phyloP scores from a whole-genome alignment of 2,797 vertebrate species.

The Sebastes dallii region DNA sequence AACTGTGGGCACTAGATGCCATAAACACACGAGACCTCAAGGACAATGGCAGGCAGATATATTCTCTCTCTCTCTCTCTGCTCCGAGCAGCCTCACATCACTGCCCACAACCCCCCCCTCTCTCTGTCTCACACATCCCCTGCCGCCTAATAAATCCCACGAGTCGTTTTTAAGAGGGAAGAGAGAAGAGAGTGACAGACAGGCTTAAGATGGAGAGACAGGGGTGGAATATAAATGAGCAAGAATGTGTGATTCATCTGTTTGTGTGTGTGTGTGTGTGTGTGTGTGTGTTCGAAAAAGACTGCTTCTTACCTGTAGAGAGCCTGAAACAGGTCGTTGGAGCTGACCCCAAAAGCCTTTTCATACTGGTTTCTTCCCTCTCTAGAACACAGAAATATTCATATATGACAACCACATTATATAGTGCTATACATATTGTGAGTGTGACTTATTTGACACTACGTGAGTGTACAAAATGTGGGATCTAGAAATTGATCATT shows the following conservation, averaged over 20 bases:
- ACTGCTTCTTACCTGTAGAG: constrained; percentile 87
- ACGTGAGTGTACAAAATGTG: neutral
- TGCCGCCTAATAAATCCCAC: constrained; percentile 56
- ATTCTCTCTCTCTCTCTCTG: constrained; percentile 4
- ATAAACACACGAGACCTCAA: constrained; percentile 62
- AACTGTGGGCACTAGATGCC: constrained; percentile 51
- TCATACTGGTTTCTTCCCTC: constrained; percentile 90
- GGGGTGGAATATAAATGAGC: constrained; percentile 51
- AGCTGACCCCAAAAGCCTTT: constrained; percentile 84
- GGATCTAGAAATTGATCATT: neutral
- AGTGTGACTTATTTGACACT: neutral
- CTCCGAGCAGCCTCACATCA: constrained; percentile 50
- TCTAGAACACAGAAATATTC: constrained; percentile 68
- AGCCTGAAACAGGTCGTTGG: constrained; percentile 86
- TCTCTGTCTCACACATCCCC: constrained; percentile 5
- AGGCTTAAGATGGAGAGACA: constrained; percentile 38
- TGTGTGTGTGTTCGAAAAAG: neutral
- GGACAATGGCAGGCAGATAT: constrained; percentile 51
- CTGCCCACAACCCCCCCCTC: neutral
- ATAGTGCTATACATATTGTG: neutral
- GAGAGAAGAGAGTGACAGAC: constrained; percentile 28
- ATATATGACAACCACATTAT: neutral
- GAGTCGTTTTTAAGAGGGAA: constrained; percentile 20
- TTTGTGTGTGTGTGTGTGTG: neutral
- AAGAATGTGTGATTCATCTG: constrained; percentile 12